Evolutionary conservation across 1,140 invertebrate species (phyloP).

Genomic region (Meloidogyne exigua): DNA sequence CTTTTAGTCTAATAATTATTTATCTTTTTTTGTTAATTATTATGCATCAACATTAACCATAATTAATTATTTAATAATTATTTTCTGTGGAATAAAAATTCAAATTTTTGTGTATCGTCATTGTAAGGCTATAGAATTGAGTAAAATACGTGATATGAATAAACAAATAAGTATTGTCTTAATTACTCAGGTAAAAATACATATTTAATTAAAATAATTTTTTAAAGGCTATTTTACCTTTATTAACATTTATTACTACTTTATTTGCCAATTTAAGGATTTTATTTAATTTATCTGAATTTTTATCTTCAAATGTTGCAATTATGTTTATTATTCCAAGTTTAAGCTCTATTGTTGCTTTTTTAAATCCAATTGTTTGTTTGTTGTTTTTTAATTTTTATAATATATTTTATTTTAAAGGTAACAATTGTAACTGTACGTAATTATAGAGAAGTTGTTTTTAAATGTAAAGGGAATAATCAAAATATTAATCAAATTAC

Average conservation of each 20-base stretch:
- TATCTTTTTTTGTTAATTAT: not conserved
- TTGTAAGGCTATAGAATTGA: not conserved
- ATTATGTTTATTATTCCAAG: too few relatives aligned
- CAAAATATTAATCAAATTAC: not conserved
- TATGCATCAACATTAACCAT: not conserved
- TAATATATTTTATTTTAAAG: too few relatives aligned
- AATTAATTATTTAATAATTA: conserved; percentile 6
- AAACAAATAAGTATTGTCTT: not conserved
- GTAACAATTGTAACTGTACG: not conserved
- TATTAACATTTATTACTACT: too few relatives aligned
- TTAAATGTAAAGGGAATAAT: not conserved
- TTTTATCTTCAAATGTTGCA: too few relatives aligned
- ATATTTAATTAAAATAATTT: not conserved
- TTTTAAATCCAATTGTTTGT: too few relatives aligned
- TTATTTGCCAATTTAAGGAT: too few relatives aligned
- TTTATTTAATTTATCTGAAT: too few relatives aligned
- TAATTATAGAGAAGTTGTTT: not conserved
- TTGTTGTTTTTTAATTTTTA: too few relatives aligned
- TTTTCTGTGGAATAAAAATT: not conserved
- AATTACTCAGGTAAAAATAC: not conserved
- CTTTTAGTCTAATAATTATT: not conserved
- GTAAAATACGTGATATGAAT: not conserved
- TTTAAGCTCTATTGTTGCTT: too few relatives aligned
- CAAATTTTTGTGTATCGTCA: not conserved
- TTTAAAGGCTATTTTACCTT: too few relatives aligned